Evolutionary conservation across 2,797 vertebrate genomes (phyloP).

Genomic region (Jordanella pulchra): DNA sequence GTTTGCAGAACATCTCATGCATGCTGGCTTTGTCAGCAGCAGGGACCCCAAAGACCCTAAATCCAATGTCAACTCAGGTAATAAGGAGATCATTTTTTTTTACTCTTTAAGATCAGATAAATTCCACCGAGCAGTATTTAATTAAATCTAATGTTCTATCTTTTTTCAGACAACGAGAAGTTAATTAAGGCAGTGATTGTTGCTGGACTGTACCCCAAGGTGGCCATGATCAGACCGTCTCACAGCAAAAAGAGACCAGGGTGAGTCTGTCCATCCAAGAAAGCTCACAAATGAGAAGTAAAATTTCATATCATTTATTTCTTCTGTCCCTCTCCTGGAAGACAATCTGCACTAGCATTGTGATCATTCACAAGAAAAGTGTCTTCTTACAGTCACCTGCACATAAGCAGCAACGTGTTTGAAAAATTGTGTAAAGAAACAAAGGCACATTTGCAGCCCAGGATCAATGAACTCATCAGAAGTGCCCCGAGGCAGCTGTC

Average conservation of each 20-base stretch:
- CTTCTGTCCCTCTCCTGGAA: slow-evolving; percentile 26
- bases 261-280: slow-evolving; percentile 77
- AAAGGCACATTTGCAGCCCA: slow-evolving; percentile 16
- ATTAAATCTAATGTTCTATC: slow-evolving; percentile 1
- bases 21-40: slow-evolving; percentile 90
- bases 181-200: slow-evolving; percentile 97
- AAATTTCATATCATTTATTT: slow-evolving; percentile 21
- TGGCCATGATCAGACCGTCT: slow-evolving; percentile 91
- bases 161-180: slow-evolving; percentile 90
- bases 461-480: slow-evolving; percentile 57
- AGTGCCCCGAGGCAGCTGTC: slow-evolving; percentile 53
- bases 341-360: slow-evolving; percentile 9
- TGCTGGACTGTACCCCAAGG: slow-evolving; percentile 97
- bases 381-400: slow-evolving; percentile 30
- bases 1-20: slow-evolving; percentile 93
- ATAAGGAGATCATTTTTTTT: too few species aligned
- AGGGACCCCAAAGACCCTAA: slow-evolving; percentile 88
- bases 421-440: slow-evolving; percentile 25
- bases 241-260: slow-evolving; percentile 90
- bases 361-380: slow-evolving; percentile 30
- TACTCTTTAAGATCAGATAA: not conserved
- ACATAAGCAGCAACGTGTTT: slow-evolving; percentile 25
- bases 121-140: not conserved
- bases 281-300: slow-evolving; percentile 8
- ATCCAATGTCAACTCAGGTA: slow-evolving; percentile 95